Evolutionary conservation across 2,113 vertebrate species (phyloP), one percentile per base, ranked within the genome.

Genomic region (Malurus cyaneus): DNA sequence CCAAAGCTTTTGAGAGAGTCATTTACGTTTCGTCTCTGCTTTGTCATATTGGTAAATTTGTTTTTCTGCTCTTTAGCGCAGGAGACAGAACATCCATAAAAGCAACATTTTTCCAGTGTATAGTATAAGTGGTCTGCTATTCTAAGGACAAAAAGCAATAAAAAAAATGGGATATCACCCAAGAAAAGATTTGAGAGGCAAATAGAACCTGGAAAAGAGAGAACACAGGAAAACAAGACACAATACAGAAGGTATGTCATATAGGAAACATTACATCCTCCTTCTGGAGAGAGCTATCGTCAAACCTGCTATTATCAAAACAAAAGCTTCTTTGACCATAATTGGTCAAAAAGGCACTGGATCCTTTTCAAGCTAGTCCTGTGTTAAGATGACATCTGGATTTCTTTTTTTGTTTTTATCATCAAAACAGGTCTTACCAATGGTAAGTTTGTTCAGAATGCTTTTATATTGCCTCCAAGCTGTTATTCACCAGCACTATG

Each of bases 261-360:
- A 67, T 88, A 96, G 95, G 80, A 94, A 96, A 79, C 66, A 54
- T 86, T 93, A 94, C 95, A 92, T 71, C 73, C 91, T 93, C 84
- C 89, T 77, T 31, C 57, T 96, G 88, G 83, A 91, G 71, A 88
- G 80, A 86, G 85, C 81, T 82, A 67, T 81, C 5, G 54, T 95
- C 92, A 76, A 77, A 93, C 59, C 14, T 7, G 3, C 65, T 85
- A 31, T 71, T 96, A 71, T 83, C 94, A 96, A 96, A 97, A 96
- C 92, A 97, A 93, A 92, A 85, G 28, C 61, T 92, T 94, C 83
- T 94, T 92, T 96, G 80, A 92, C 94, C 88, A 77, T 94, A 97
- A 88, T 93, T 97, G 85, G 93, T 91, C 91, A 96, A 62, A 85
- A 95, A 77, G 50, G 44, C 66, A 54, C 77, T 59, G 24, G 8